Conservation (phyloP, 2,888 invertebrate species). For the Anoncus sp. region DNA sequence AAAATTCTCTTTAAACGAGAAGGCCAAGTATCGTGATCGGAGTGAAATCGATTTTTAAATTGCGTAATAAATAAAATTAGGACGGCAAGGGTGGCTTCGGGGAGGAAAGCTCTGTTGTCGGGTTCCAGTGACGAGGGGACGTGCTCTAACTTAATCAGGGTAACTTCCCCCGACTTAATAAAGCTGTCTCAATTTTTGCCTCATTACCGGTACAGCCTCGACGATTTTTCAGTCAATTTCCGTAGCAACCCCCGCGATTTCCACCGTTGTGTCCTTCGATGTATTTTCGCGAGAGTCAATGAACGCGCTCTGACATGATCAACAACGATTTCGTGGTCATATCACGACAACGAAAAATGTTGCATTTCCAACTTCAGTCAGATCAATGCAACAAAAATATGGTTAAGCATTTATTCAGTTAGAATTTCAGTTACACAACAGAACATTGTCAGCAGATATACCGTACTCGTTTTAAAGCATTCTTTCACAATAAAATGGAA, state of each 20-base stretch:
- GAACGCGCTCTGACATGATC: constrained; percentile 12
- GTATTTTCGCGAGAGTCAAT: constrained; percentile 7
- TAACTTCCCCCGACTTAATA: constrained; percentile 81
- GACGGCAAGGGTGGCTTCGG: constrained; percentile 75
- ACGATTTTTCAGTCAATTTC: constrained; percentile 74
- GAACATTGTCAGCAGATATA: background rate
- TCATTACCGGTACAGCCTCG: constrained; percentile 76
- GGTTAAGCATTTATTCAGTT: background rate
- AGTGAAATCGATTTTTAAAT: constrained; percentile 81
- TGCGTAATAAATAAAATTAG: constrained; percentile 82
- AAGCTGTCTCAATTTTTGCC: constrained; percentile 82
- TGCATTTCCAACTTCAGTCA: background rate
- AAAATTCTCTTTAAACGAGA: constrained; percentile 38
- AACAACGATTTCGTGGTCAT: constrained; percentile 1
- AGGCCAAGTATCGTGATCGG: constrained; percentile 68
- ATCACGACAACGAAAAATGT: background rate
- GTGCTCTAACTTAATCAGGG: constrained; percentile 80
- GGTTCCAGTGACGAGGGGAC: constrained; percentile 65
- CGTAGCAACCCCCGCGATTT: constrained; percentile 7
- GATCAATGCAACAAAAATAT: background rate
- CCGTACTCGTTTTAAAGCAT: background rate
- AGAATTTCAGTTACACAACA: background rate
- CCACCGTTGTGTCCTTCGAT: too few species aligned
- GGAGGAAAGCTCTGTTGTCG: constrained; percentile 53
- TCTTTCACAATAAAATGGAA: background rate